These are phyloP conservation scores for Caracal caracal DNA, from an alignment of 2,113 vertebrate species.

Conservation along the genomic window DNA sequence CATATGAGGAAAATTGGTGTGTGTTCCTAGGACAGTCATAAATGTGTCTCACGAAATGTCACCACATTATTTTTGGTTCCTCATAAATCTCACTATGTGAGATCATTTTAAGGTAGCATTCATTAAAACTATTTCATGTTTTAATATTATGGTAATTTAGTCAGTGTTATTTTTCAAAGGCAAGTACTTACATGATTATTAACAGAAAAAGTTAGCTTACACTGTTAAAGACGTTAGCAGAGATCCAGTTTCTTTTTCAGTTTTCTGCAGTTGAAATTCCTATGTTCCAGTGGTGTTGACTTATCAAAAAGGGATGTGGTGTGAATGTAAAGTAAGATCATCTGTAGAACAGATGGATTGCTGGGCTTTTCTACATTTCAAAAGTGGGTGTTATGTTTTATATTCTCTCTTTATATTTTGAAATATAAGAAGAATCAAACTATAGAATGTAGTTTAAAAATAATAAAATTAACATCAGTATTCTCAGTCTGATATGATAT, in stretches of 20 bases:
- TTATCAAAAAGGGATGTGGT: background rate
- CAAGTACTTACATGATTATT: constrained; percentile 36
- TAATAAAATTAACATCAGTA: background rate
- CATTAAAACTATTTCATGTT: constrained; percentile 20
- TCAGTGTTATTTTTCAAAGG: constrained; percentile 50
- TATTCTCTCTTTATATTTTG: background rate
- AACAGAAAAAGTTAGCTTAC: constrained; percentile 7
- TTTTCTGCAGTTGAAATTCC: background rate
- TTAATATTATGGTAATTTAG: constrained; percentile 64
- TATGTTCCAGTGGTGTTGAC: background rate
- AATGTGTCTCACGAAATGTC: background rate
- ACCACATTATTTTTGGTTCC: background rate
- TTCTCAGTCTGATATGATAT: background rate
- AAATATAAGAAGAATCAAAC: background rate
- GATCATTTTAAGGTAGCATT: constrained; percentile 1
- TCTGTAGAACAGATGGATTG: background rate
- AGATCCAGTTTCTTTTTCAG: background rate
- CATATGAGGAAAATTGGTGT: background rate
- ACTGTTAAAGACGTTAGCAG: background rate
- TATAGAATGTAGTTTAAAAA: background rate
- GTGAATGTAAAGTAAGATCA: background rate
- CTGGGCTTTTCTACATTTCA: background rate
- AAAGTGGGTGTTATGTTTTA: background rate
- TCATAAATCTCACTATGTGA: background rate
- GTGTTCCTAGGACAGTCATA: background rate